Conservation (phyloP, 2,113 vertebrate genomes). For the Trichomycterus rosablanca region DNA sequence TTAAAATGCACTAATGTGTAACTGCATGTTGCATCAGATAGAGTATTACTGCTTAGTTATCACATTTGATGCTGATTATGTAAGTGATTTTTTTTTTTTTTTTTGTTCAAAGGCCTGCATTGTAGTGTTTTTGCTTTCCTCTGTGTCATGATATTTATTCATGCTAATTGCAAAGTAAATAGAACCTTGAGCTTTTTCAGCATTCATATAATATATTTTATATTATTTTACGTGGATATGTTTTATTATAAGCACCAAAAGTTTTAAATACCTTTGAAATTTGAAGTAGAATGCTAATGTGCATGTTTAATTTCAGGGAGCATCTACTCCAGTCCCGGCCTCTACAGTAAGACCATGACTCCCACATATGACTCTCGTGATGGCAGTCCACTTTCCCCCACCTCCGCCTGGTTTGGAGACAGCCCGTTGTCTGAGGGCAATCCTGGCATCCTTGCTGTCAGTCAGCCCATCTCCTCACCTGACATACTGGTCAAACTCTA, state of each 20-base stretch:
- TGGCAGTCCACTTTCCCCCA: slow-evolving; percentile 93
- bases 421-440: slow-evolving; percentile 96
- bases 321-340: slow-evolving; percentile 96
- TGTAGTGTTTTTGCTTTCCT: not conserved
- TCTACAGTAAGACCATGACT: slow-evolving; percentile 99
- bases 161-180: no score
- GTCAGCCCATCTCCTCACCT: slow-evolving; percentile 91
- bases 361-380: slow-evolving; percentile 96
- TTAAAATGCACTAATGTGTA: slow-evolving; percentile 28
- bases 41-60: slow-evolving; percentile 9
- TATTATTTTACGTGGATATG: no score
- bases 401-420: slow-evolving; percentile 96
- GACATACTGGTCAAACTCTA: slow-evolving; percentile 93
- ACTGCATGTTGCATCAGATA: slow-evolving; percentile 27
- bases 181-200: no score
- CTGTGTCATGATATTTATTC: no score
- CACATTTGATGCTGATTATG: slow-evolving; percentile 29
- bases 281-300: slow-evolving; percentile 26
- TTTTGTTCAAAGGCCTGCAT: not conserved
- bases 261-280: not conserved
- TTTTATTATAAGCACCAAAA: no score
- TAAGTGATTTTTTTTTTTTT: not conserved
- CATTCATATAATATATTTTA: no score
- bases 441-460: slow-evolving; percentile 93
- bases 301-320: slow-evolving; percentile 78